phyloP scores from a whole-genome alignment of 1,140 invertebrate genomes.

The Rhyacophila brunnea region DNA sequence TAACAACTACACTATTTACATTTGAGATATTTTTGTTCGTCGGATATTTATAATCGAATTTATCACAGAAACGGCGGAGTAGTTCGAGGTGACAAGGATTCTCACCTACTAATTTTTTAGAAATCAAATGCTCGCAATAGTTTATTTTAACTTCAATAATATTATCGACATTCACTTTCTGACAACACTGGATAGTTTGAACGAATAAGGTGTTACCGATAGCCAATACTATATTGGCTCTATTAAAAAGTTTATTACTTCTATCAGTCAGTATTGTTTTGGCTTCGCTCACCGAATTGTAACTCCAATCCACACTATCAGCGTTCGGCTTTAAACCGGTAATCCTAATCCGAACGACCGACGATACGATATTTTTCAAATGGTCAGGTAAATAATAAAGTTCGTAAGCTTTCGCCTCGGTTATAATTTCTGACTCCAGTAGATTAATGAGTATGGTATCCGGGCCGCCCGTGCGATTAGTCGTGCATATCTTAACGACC shows the following conservation, averaged over 20 bases:
- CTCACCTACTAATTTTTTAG: slow-evolving; percentile 3
- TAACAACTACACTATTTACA: slow-evolving; percentile 33
- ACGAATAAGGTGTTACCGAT: slow-evolving; percentile 46
- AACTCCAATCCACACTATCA: slow-evolving; percentile 44
- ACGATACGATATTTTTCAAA: slow-evolving; percentile 40
- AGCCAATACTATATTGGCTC: slow-evolving; percentile 40
- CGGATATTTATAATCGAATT: slow-evolving; percentile 10
- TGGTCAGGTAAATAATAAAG: slow-evolving; percentile 47
- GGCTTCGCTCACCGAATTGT: slow-evolving; percentile 38
- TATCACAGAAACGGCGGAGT: slow-evolving; percentile 14
- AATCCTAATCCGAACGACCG: slow-evolving; percentile 41
- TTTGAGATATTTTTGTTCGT: too few species aligned
- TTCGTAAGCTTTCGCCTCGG: slow-evolving; percentile 39
- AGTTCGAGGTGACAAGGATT: slow-evolving; percentile 18
- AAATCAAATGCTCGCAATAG: slow-evolving; percentile 13
- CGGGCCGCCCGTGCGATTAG: slow-evolving; percentile 36
- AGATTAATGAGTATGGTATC: slow-evolving; percentile 43
- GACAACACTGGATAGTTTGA: slow-evolving; percentile 31
- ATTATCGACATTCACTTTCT: slow-evolving; percentile 1
- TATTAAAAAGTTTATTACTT: slow-evolving; percentile 39
- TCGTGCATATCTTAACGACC: slow-evolving; percentile 42
- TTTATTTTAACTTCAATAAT: slow-evolving; percentile 9
- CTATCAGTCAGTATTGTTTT: slow-evolving; percentile 36
- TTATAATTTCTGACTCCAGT: slow-evolving; percentile 45
- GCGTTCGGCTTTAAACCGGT: slow-evolving; percentile 45